phyloP scores from a whole-genome alignment of 2,113 vertebrate genomes.

The Podarcis muralis region DNA sequence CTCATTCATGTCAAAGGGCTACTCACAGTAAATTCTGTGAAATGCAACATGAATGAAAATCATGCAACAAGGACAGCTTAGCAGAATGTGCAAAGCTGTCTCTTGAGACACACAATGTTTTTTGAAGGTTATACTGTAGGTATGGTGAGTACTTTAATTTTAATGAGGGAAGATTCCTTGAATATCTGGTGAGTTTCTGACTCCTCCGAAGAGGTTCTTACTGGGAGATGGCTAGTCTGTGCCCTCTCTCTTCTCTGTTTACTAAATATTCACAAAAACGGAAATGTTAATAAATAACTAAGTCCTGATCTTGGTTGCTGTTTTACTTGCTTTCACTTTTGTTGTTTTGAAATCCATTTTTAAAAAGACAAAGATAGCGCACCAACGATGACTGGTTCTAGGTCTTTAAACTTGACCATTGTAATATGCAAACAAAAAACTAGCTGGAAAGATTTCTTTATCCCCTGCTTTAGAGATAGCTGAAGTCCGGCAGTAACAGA shows the following conservation, averaged over 20 bases:
- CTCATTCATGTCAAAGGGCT: neutral
- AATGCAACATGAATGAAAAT: neutral
- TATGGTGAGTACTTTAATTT: neutral
- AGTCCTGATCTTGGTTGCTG: neutral
- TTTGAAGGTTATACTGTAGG: neutral
- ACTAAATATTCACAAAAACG: conserved; percentile 30
- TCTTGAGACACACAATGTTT: neutral
- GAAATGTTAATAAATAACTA: conserved; percentile 62
- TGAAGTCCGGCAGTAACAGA: neutral
- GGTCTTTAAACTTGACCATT: neutral
- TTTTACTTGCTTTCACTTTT: conserved; percentile 42
- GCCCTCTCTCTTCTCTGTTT: neutral
- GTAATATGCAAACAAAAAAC: neutral
- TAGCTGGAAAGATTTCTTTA: neutral
- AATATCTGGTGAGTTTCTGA: neutral
- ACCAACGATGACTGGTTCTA: neutral
- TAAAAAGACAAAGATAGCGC: neutral
- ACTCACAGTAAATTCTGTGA: neutral
- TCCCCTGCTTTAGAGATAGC: neutral
- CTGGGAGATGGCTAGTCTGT: neutral
- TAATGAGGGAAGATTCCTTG: neutral
- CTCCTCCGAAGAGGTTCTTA: neutral
- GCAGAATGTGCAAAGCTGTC: neutral
- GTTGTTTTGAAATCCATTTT: neutral
- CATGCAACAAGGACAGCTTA: neutral